Evolutionary conservation across 2,888 invertebrate species (phyloP).

Genomic region (Hirtodrosophila cameraria): DNA sequence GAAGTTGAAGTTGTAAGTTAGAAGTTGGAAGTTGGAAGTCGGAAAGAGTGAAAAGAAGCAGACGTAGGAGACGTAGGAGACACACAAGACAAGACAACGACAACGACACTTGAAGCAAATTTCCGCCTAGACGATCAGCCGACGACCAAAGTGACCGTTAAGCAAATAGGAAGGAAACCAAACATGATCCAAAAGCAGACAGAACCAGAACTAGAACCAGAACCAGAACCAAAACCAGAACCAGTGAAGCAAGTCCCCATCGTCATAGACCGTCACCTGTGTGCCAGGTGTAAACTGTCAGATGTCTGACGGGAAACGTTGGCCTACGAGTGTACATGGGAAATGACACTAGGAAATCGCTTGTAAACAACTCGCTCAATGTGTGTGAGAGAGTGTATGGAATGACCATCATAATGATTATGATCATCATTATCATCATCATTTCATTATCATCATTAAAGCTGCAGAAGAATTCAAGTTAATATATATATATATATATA

Average conservation of each 20-base stretch:
- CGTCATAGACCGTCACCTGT: slow-evolving; percentile 63
- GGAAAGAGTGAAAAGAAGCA: not conserved
- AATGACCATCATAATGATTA: slow-evolving; percentile 29
- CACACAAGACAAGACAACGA: no score
- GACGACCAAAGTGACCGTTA: slow-evolving; percentile 53
- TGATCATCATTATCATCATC: slow-evolving; percentile 11
- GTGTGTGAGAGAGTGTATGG: slow-evolving; percentile 4
- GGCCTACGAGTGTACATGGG: slow-evolving; percentile 66
- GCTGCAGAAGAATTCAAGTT: no score
- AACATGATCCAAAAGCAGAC: slow-evolving; percentile 29
- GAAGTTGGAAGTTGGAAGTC: not conserved
- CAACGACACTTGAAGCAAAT: slow-evolving; percentile 31
- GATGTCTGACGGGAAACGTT: slow-evolving; percentile 66
- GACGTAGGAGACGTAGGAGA: not conserved
- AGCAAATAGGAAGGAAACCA: slow-evolving; percentile 76
- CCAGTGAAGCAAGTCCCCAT: slow-evolving; percentile 74
- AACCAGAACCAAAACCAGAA: slow-evolving; percentile 41
- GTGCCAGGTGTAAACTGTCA: slow-evolving; percentile 82
- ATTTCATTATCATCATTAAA: slow-evolving; percentile 24
- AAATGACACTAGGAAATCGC: slow-evolving; percentile 79
- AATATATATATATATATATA: no score
- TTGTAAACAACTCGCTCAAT: slow-evolving; percentile 63
- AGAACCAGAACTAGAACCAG: slow-evolving; percentile 29
- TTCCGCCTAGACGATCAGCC: slow-evolving; percentile 48
- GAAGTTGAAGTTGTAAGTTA: no score